Conservation (phyloP, 2,888 invertebrate species). For the Rhamphomyia laevipes region DNA sequence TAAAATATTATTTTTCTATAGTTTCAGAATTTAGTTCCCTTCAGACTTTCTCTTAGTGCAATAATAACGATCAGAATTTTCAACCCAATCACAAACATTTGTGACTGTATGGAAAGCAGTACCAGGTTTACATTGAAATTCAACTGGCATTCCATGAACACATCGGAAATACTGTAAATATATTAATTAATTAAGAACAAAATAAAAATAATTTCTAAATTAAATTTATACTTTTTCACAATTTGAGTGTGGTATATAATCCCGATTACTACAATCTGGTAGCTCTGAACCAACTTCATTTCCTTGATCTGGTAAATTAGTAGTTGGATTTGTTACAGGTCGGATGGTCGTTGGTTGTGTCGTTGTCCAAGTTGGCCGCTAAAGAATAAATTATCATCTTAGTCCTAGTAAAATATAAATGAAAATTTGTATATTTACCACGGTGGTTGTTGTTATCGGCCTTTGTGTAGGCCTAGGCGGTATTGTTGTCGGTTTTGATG, state of each 20-base stretch:
- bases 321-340: conserved; percentile 15
- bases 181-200: conserved; percentile 19
- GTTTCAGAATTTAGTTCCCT: no score
- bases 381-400: no score
- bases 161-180: conserved; percentile 68
- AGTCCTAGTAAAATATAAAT: no score
- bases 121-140: conserved; percentile 60
- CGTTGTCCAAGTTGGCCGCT: conserved; percentile 15
- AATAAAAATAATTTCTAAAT: not conserved
- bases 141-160: conserved; percentile 61
- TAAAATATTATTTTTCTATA: no score
- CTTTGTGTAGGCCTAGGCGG: conserved; percentile 19
- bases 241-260: conserved; percentile 46
- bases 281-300: conserved; percentile 29
- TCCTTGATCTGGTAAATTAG: conserved; percentile 16
- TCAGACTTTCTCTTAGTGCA: conserved; percentile 19
- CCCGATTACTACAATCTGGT: conserved; percentile 41
- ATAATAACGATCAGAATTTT: conserved; percentile 49
- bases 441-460: conserved; percentile 15
- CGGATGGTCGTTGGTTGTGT: conserved; percentile 21
- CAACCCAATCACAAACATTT: conserved; percentile 73
- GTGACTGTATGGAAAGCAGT: conserved; percentile 60
- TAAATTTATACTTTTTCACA: conserved; percentile 42
- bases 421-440: no score
- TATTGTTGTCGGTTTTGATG: conserved; percentile 21